Evolutionary conservation across 2,113 vertebrate species (phyloP).

Genomic region (Vulpes ferrilata): DNA sequence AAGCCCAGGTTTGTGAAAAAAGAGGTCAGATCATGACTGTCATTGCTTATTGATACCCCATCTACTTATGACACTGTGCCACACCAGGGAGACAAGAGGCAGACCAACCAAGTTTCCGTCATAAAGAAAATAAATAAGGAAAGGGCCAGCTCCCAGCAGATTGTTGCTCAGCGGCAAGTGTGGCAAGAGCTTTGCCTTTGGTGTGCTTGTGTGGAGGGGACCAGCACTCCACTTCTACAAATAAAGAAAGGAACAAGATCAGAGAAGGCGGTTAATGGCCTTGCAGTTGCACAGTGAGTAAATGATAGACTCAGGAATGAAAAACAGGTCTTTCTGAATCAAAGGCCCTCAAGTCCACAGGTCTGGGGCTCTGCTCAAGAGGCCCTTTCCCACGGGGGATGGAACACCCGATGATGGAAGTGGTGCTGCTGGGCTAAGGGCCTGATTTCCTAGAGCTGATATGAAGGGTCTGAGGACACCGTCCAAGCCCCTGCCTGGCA

Average conservation of each 20-base stretch:
- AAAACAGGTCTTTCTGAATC: neutral
- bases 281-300: neutral
- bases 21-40: neutral
- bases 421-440: neutral
- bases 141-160: neutral
- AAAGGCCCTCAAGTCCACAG: neutral
- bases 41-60: neutral
- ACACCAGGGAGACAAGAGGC: neutral
- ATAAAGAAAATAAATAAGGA: neutral
- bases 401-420: too few species aligned
- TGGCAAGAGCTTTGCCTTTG: neutral
- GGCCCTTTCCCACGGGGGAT: neutral
- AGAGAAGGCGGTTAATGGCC: neutral
- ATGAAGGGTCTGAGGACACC: neutral
- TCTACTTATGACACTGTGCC: neutral
- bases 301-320: neutral
- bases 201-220: neutral
- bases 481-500: neutral
- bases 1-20: neutral
- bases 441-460: neutral
- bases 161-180: fast-evolving
- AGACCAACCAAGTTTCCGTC: neutral
- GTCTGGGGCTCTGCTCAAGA: neutral
- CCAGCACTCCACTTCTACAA: too few species aligned
- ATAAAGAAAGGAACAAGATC: neutral